A percentile compares a stretch with the other conserved stretches of the same genome.
Conservation (phyloP, 2,888 invertebrate species). For the Schrankia costaestrigalis region DNA sequence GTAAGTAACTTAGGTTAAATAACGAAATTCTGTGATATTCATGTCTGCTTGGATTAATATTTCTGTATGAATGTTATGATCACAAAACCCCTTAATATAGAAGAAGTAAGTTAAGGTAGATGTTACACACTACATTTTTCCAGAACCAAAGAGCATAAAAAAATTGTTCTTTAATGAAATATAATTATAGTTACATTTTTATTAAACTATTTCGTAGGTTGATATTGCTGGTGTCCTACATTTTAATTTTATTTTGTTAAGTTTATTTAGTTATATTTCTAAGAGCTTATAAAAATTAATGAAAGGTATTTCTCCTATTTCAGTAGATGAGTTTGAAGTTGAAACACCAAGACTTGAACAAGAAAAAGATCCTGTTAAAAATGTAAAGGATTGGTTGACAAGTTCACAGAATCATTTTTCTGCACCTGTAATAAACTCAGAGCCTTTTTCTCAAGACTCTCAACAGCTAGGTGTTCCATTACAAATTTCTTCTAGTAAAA, state of each 20-base stretch:
- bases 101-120: background rate
- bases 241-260: constrained; percentile 20
- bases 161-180: too few relatives aligned
- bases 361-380: constrained; percentile 49
- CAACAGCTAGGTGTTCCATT: constrained; percentile 27
- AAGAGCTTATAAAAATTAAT: too few relatives aligned
- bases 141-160: too few relatives aligned
- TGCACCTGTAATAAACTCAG: constrained; percentile 45
- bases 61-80: too few relatives aligned
- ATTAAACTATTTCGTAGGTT: background rate
- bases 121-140: background rate
- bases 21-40: too few relatives aligned
- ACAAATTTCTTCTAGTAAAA: constrained; percentile 47
- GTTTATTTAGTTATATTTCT: too few relatives aligned
- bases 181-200: too few relatives aligned
- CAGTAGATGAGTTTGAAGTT: constrained; percentile 56
- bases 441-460: constrained; percentile 42
- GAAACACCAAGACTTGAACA: constrained; percentile 34
- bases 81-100: too few relatives aligned
- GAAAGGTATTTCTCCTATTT: too few relatives aligned
- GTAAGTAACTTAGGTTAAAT: constrained; percentile 38
- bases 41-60: too few relatives aligned
- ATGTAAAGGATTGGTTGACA: constrained; percentile 65
- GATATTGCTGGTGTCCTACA: background rate
- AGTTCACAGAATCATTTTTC: constrained; percentile 71